A percentile compares a stretch with the other conserved stretches of the same genome.
These are phyloP conservation scores for Cheilosia pagana DNA, from an alignment of 2,888 invertebrate genomes.

Conservation along the genomic window DNA sequence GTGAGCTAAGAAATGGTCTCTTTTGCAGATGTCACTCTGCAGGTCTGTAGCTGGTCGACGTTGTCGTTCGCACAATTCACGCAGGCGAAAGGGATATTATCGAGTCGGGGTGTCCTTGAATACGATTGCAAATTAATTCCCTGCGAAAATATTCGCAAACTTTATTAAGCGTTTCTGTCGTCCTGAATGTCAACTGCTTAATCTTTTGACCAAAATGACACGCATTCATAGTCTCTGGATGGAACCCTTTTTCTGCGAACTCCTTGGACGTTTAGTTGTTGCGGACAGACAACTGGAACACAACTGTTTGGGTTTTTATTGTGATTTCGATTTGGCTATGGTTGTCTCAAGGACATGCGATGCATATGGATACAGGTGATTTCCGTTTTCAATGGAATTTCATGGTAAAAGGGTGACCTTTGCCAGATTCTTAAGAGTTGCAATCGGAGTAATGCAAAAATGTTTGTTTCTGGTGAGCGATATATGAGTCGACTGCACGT, in stretches of 20 bases:
- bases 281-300: background rate
- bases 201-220: conserved; percentile 48
- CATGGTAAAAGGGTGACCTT: conserved; percentile 23
- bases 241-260: conserved; percentile 57
- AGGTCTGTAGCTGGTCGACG: background rate
- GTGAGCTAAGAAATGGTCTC: background rate
- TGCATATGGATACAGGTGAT: conserved; percentile 23
- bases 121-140: conserved; percentile 47
- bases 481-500: no score
- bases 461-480: no score
- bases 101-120: conserved; percentile 51
- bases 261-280: conserved; percentile 7
- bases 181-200: conserved; percentile 62
- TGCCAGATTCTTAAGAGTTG: background rate
- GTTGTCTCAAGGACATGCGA: conserved; percentile 31
- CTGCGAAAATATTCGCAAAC: conserved; percentile 58
- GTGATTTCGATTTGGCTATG: conserved; percentile 20
- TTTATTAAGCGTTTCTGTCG: conserved; percentile 60
- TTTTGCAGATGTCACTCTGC: conserved; percentile 12
- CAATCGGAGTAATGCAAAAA: no score
- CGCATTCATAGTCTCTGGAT: conserved; percentile 10
- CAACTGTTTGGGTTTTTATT: conserved; percentile 28
- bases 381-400: background rate
- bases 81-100: conserved; percentile 41
- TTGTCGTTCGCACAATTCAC: background rate